A percentile compares a stretch with the other conserved stretches of the same genome.
These are phyloP conservation scores for Apogon hyalosoma DNA, from an alignment of 2,797 vertebrate genomes.

Conservation along the genomic window DNA sequence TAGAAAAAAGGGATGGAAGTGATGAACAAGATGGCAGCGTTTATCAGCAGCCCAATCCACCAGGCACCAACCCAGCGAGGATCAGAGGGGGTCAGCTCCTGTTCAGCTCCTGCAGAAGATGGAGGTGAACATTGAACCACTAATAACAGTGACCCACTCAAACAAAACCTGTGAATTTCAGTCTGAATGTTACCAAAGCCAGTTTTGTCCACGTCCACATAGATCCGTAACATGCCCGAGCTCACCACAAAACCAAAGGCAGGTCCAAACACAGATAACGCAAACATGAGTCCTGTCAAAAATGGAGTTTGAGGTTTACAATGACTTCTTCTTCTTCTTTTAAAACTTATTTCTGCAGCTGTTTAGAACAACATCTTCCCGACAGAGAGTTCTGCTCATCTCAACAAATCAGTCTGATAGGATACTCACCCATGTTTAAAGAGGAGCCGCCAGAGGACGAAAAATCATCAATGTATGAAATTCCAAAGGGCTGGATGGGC, in stretches of 20 bases:
- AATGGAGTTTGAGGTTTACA: not conserved
- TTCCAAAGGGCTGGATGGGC: slow-evolving; percentile 97
- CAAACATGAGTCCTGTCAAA: slow-evolving; percentile 92
- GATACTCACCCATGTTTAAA: slow-evolving; percentile 89
- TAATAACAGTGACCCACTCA: not conserved
- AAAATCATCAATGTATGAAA: slow-evolving; percentile 96
- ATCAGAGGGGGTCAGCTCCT: slow-evolving; percentile 85
- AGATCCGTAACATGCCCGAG: slow-evolving; percentile 88
- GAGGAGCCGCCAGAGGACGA: slow-evolving; percentile 89
- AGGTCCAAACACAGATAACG: slow-evolving; percentile 93
- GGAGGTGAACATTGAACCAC: not conserved
- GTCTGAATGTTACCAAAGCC: slow-evolving; percentile 76
- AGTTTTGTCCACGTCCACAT: slow-evolving; percentile 90
- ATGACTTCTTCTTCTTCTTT: not conserved
- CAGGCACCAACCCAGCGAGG: slow-evolving; percentile 97
- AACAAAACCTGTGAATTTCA: not conserved
- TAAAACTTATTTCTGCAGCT: not conserved
- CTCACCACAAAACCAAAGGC: slow-evolving; percentile 94
- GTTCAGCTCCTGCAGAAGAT: slow-evolving; percentile 62
- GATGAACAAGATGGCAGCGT: slow-evolving; percentile 83
- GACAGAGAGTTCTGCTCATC: not conserved
- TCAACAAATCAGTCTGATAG: slow-evolving; percentile 5
- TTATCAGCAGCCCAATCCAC: slow-evolving; percentile 96
- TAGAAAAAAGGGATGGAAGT: slow-evolving; percentile 96
- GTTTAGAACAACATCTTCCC: not conserved